phyloP scores from a whole-genome alignment of 2,113 vertebrate genomes.

The Nothoprocta pentlandii region DNA sequence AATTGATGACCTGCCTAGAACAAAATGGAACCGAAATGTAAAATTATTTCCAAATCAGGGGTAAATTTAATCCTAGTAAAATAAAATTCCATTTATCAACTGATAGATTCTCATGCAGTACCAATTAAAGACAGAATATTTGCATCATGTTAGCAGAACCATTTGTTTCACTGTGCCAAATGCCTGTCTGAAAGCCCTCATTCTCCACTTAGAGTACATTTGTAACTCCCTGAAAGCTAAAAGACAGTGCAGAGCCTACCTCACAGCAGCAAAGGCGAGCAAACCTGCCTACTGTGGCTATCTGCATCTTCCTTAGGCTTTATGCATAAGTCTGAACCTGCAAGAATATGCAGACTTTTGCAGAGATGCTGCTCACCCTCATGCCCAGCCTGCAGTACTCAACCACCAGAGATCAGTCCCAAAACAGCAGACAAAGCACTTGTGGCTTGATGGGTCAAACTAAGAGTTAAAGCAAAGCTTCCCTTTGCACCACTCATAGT shows the following conservation, averaged over 20 bases:
- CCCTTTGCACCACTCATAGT: not conserved
- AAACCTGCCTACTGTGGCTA: not conserved
- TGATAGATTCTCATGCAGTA: not conserved
- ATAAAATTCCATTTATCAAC: not conserved
- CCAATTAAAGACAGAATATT: not conserved
- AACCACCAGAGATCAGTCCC: not conserved
- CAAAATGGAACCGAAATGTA: not conserved
- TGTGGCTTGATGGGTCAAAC: not conserved
- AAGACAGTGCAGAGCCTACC: not conserved
- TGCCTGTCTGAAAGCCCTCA: not conserved
- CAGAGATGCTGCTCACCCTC: not conserved
- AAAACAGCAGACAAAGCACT: not conserved
- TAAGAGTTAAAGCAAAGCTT: not conserved
- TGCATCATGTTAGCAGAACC: not conserved
- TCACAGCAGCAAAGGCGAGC: not conserved
- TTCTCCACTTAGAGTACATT: not conserved
- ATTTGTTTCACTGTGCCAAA: not conserved
- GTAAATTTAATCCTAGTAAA: not conserved
- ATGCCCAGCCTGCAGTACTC: not conserved
- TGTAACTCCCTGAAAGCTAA: not conserved
- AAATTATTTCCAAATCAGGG: not conserved
- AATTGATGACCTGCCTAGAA: not conserved
- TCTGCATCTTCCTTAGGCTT: not conserved
- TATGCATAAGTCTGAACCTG: not conserved
- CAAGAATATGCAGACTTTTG: not conserved